Percentiles rank a stretch among this genome's conserved stretches.
These are phyloP conservation scores for Musca domestica DNA, from an alignment of 1,140 invertebrate species.

Conservation along the genomic window DNA sequence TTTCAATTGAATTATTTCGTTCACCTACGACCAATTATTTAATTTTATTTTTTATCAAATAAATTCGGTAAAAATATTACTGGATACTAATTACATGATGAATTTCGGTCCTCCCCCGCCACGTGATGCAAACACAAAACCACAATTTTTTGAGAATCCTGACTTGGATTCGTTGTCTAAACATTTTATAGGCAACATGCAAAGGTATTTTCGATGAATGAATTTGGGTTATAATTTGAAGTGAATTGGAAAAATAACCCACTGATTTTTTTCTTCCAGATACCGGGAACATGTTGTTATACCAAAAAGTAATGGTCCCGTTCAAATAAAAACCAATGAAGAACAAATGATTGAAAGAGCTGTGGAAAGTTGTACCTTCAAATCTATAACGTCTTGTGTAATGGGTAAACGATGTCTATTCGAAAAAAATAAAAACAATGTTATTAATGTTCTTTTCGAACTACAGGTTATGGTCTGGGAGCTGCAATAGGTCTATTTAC, in stretches of 20 bases:
- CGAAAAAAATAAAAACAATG: neutral
- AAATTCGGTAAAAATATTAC: neutral
- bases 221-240: too few relatives aligned
- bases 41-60: too few relatives aligned
- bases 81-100: slow-evolving; percentile 30
- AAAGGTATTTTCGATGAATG: slow-evolving; percentile 25
- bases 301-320: slow-evolving; percentile 70
- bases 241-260: too few relatives aligned
- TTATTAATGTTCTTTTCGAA: slow-evolving; percentile 24
- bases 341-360: slow-evolving; percentile 82
- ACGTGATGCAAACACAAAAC: slow-evolving; percentile 10
- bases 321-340: slow-evolving; percentile 79
- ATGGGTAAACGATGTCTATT: slow-evolving; percentile 63
- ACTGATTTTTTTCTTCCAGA: slow-evolving; percentile 46
- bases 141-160: slow-evolving; percentile 54
- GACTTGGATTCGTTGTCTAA: slow-evolving; percentile 63
- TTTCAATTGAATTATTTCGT: too few relatives aligned
- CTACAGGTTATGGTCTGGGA: slow-evolving; percentile 87
- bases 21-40: too few relatives aligned
- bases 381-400: slow-evolving; percentile 85
- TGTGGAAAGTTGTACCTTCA: slow-evolving; percentile 92
- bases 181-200: slow-evolving; percentile 65
- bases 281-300: slow-evolving; percentile 81
- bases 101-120: slow-evolving; percentile 30
- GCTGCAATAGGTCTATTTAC: slow-evolving; percentile 93